A percentile compares a stretch with the other conserved stretches of the same genome.
Conservation (phyloP, 2,888 invertebrate species). For the Charanyca ferruginea region DNA sequence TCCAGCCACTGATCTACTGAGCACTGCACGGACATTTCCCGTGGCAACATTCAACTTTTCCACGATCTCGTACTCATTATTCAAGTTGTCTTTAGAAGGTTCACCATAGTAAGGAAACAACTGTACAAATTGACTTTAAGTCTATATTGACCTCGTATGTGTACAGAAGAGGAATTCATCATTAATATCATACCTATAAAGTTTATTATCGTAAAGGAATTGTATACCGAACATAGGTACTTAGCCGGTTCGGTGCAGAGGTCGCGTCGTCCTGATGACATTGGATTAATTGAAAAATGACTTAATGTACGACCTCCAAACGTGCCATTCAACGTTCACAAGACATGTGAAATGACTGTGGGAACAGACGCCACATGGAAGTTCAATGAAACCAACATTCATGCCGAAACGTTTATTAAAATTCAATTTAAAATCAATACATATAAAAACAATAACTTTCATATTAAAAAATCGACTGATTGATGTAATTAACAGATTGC, state of each 20-base stretch:
- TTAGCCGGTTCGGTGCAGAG: constrained; percentile 76
- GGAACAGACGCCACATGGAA: constrained; percentile 71
- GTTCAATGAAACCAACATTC: constrained; percentile 73
- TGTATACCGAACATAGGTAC: constrained; percentile 66
- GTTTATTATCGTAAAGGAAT: constrained; percentile 68
- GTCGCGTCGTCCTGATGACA: constrained; percentile 85
- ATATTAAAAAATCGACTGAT: constrained; percentile 61
- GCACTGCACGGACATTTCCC: constrained; percentile 25
- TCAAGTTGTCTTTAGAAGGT: constrained; percentile 61
- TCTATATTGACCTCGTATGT: constrained; percentile 66
- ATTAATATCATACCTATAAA: constrained; percentile 70
- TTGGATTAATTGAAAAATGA: constrained; percentile 89
- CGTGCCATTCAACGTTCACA: constrained; percentile 76
- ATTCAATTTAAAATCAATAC: constrained; percentile 77
- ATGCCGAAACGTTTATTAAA: constrained; percentile 86
- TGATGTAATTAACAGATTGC: constrained; percentile 82
- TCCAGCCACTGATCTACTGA: constrained; percentile 31
- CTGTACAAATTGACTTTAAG: constrained; percentile 79
- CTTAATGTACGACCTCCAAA: constrained; percentile 84
- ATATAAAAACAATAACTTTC: constrained; percentile 71
- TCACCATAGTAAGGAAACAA: constrained; percentile 66
- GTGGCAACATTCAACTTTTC: constrained; percentile 19
- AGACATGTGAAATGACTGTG: constrained; percentile 77
- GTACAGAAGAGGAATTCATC: constrained; percentile 65
- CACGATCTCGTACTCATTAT: constrained; percentile 36